Base-by-base conservation (phyloP, 1,140 invertebrate species). In the Maniola jurtina region DNA sequence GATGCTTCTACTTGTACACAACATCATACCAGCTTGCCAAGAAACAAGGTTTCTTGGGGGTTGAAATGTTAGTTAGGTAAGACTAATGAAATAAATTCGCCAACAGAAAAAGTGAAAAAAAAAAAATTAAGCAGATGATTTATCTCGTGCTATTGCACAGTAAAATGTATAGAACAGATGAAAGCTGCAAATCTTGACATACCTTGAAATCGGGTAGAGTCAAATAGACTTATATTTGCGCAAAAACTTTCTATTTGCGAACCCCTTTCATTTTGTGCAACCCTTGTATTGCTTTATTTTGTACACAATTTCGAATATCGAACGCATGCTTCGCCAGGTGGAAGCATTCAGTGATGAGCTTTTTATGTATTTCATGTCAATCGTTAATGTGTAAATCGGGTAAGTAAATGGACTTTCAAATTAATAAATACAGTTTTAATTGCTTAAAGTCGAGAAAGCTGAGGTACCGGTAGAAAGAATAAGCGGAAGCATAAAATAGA, bases 241-340 rank as follows among this genome's bases (percentile, higher is more conserved):
- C 83, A 84, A 84, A 81, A 80, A 80, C 81, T 79, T 80, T 80
- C 73, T 75, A 72, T 80, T 76, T 73, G 50, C 42, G 10, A 67
- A 72, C 81, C 77, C 72, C 78, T 80, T 82, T 81, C 65, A 70
- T 73, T 81, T 81, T 76, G 66, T 77, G 75, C 64, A 78, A 78
- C 63, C 54, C 61, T 70, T 77, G 71, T 64, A 60, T 62, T 45
- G 34, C 57, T 36, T 66, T 52, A 59, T 38, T 70, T 70, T 66
- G 74, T 72, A 70, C 63, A 72, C 66, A 77, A 73, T 68, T 61
- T 58, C 25, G 42, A 60, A 56, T 54, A 45, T 15, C 55, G 50
- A 63, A 61, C 62, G 68, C 68, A 71, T 55, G 66, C 71, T 64
- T 60, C 45, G 14, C 69, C 71, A 77, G 71, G 58, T 67, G 54